A percentile compares a stretch with the other conserved stretches of the same genome.
phyloP scores from a whole-genome alignment of 2,797 vertebrate genomes.

The Acipenser ruthenus region DNA sequence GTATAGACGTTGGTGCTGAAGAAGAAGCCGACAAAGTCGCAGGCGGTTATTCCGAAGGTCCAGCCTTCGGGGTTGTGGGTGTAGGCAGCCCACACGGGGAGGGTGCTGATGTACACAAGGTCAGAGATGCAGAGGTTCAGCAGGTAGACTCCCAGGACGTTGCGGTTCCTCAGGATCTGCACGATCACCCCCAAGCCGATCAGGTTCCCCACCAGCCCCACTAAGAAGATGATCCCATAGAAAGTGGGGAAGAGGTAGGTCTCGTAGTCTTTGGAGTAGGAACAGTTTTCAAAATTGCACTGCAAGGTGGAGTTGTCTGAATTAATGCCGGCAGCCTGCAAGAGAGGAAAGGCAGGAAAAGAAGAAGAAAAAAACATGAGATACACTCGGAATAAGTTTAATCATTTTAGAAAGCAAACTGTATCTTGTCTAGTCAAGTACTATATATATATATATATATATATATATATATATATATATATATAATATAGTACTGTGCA shows the following conservation, averaged over 20 bases:
- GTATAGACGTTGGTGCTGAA: slow-evolving; percentile 32
- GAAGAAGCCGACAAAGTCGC: slow-evolving; percentile 26
- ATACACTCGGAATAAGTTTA: no score
- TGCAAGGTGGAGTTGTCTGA: neutral
- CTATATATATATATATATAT: no score
- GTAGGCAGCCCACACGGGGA: slow-evolving; percentile 28
- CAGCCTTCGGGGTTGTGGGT: slow-evolving; percentile 20
- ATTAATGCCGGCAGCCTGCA: neutral
- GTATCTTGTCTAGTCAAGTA: no score
- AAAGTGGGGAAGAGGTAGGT: slow-evolving; percentile 19
- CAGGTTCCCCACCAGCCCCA: slow-evolving; percentile 27
- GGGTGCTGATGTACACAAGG: slow-evolving; percentile 21
- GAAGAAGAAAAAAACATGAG: neutral
- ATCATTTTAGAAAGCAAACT: no score
- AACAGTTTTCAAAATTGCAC: no score
- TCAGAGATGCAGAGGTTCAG: slow-evolving; percentile 22
- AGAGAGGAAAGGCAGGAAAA: neutral
- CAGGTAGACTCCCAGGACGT: slow-evolving; percentile 25
- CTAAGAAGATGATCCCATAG: slow-evolving; percentile 19
- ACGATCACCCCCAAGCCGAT: slow-evolving; percentile 18
- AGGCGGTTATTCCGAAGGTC: slow-evolving; percentile 19
- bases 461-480: no score
- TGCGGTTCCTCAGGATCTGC: slow-evolving; percentile 20
- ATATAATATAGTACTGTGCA: no score
- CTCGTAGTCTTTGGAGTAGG: neutral